Conservation (phyloP, 2,797 vertebrate genomes). For the Brachyalestes nurse region DNA sequence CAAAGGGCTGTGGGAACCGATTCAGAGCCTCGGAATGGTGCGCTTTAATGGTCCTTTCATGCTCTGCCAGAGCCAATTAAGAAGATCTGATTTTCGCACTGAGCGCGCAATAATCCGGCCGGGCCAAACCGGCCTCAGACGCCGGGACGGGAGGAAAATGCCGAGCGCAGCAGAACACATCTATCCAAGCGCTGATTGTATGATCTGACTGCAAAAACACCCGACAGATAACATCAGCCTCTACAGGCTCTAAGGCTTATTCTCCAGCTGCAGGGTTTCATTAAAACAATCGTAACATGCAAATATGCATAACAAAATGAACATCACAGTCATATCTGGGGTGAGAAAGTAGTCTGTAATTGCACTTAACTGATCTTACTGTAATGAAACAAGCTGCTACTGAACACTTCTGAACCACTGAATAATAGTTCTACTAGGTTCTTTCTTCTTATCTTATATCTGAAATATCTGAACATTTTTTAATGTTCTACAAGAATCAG, state of each 20-base stretch:
- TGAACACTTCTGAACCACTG: too few species aligned
- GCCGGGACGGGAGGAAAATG: conserved; percentile 25
- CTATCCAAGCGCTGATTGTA: neutral
- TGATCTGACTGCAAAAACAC: conserved; percentile 20
- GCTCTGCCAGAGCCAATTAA: conserved; percentile 48
- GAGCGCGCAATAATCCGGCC: conserved; percentile 33
- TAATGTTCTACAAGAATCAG: too few species aligned
- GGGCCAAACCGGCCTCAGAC: neutral
- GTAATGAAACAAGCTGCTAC: too few species aligned
- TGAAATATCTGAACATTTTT: too few species aligned
- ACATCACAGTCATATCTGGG: too few species aligned
- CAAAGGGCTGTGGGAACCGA: conserved; percentile 12
- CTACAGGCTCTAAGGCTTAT: neutral
- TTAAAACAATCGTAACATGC: neutral
- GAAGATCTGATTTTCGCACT: conserved; percentile 32
- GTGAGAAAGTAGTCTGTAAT: too few species aligned
- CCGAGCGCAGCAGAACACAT: conserved; percentile 33
- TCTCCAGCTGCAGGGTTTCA: neutral
- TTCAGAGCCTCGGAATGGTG: conserved; percentile 23
- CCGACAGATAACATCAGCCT: conserved; percentile 14
- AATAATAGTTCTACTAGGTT: too few species aligned
- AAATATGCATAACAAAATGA: neutral
- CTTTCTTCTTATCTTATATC: too few species aligned
- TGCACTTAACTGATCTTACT: too few species aligned
- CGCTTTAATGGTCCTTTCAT: conserved; percentile 36